A percentile compares a stretch with the other conserved stretches of the same genome.
Evolutionary conservation across 2,888 invertebrate genomes (phyloP).

Genomic region (Drosophila kokeensis): DNA sequence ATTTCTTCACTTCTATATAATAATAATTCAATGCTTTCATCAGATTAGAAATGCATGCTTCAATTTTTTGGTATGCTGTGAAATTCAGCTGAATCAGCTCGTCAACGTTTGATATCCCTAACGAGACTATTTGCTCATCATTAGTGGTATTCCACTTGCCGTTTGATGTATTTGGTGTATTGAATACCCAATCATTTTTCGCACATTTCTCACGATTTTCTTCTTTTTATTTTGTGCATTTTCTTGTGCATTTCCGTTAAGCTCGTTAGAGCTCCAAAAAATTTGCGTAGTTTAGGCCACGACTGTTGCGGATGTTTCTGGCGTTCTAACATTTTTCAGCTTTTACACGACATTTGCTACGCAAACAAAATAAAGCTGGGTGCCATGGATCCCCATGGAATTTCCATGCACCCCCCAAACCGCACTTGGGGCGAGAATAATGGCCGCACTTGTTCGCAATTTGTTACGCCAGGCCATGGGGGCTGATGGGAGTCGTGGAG

Average conservation of each 20-base stretch:
- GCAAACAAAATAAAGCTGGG: constrained; percentile 60
- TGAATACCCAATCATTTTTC: constrained; percentile 51
- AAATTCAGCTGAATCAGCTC: constrained; percentile 25
- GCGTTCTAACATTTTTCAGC: constrained; percentile 52
- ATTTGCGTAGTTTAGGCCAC: constrained; percentile 54
- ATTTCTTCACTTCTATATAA: not conserved
- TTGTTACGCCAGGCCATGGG: constrained; percentile 44
- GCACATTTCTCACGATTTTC: constrained; percentile 17
- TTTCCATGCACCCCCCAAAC: not conserved
- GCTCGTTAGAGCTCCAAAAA: constrained; percentile 61
- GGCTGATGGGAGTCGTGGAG: not conserved
- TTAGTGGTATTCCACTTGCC: constrained; percentile 37
- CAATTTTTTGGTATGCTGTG: constrained; percentile 3
- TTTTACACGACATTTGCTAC: constrained; percentile 65
- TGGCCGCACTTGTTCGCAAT: constrained; percentile 62
- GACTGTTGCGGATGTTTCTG: constrained; percentile 26
- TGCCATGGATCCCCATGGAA: constrained; percentile 7
- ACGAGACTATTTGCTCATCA: constrained; percentile 67
- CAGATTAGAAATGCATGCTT: not conserved
- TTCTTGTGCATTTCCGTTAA: constrained; percentile 59
- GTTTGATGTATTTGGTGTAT: constrained; percentile 37
- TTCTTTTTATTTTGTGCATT: constrained; percentile 34
- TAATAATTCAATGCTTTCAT: not conserved
- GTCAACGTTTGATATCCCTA: constrained; percentile 48
- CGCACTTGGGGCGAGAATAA: constrained; percentile 56